Conservation (phyloP, 1,140 invertebrate genomes). For the Epicauta chinensis region DNA sequence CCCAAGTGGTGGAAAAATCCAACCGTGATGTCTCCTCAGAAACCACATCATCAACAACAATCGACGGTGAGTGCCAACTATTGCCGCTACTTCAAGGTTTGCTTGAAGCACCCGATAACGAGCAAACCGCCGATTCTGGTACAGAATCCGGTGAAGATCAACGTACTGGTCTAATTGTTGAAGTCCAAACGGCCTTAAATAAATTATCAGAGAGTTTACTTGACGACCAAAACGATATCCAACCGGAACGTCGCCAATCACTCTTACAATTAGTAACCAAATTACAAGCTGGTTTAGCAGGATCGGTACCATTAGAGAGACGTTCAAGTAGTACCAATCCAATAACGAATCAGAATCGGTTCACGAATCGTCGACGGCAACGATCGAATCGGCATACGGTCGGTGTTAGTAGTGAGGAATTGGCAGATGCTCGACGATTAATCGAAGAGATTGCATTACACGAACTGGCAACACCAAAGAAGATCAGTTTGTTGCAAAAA, state of each 20-base stretch:
- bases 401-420: constrained; percentile 70
- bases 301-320: constrained; percentile 36
- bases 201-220: constrained; percentile 66
- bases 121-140: constrained; percentile 50
- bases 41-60: constrained; percentile 36
- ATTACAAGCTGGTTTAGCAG: constrained; percentile 58
- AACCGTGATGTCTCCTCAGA: constrained; percentile 41
- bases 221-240: constrained; percentile 44
- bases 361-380: constrained; percentile 43
- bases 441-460: constrained; percentile 57
- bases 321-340: constrained; percentile 24
- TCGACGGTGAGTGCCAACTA: constrained; percentile 52
- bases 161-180: constrained; percentile 57
- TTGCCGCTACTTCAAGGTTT: constrained; percentile 54
- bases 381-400: constrained; percentile 67
- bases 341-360: constrained; percentile 28
- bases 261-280: constrained; percentile 68
- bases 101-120: constrained; percentile 32
- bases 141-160: constrained; percentile 63
- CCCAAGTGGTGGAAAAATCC: constrained; percentile 52
- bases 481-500: constrained; percentile 19
- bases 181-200: constrained; percentile 70
- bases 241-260: constrained; percentile 52
- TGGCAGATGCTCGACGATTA: constrained; percentile 65
- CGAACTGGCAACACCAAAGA: constrained; percentile 8